Conservation (phyloP, 2,113 vertebrate genomes). For the Cariama cristata region DNA sequence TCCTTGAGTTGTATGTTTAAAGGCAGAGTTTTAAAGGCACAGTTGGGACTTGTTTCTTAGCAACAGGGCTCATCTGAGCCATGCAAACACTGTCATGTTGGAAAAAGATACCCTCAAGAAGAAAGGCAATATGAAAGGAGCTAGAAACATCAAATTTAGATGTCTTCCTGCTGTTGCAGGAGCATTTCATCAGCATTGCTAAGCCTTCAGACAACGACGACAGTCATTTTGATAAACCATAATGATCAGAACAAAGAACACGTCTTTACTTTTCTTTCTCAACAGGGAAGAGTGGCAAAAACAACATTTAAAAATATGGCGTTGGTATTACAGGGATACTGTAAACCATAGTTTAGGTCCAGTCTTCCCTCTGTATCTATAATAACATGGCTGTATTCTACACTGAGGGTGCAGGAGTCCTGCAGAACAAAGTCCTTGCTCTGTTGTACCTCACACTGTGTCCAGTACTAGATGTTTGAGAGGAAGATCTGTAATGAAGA, state of each 20-base stretch:
- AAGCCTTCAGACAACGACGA: neutral
- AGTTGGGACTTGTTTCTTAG: slow-evolving; percentile 78
- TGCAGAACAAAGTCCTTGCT: neutral
- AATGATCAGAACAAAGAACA: neutral
- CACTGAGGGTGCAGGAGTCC: neutral
- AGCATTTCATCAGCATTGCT: neutral
- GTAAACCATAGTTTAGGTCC: neutral
- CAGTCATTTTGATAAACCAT: neutral
- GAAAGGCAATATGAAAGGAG: neutral
- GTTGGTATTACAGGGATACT: neutral
- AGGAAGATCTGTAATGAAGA: neutral
- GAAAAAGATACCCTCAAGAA: slow-evolving; percentile 32
- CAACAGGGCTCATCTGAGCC: slow-evolving; percentile 72
- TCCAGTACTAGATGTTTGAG: neutral
- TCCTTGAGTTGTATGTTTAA: slow-evolving; percentile 66
- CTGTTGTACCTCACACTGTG: neutral
- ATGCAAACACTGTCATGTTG: slow-evolving; percentile 45
- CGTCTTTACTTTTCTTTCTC: neutral
- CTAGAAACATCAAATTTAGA: neutral
- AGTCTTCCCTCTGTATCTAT: neutral
- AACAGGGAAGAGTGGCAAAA: neutral
- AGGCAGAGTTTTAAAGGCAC: slow-evolving; percentile 70
- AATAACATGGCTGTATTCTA: neutral
- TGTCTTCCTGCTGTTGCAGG: slow-evolving; percentile 1
- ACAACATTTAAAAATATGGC: neutral